Base-by-base conservation (phyloP, 2,888 invertebrate genomes). In the Caenorhabditis imperialis region DNA sequence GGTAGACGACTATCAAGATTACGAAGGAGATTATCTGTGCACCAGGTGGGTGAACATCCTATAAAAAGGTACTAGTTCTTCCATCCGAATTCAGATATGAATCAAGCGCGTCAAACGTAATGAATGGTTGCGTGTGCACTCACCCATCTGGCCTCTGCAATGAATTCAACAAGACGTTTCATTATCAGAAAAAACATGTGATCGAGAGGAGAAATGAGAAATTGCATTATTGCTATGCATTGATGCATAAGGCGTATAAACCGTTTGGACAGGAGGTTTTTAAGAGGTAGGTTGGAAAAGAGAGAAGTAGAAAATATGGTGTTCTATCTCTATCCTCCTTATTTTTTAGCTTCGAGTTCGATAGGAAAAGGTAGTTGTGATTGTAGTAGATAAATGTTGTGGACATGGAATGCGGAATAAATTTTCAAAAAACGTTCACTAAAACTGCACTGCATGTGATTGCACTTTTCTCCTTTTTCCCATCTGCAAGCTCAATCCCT, bases 91-190 rank as follows among this genome's bases (percentile, higher is more conserved):
- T 72, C 38, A 81, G 84, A 50, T 86, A 86, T 61, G 82, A 86
- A 69, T 85, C 87, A 6, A 81, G 84, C 10, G 54, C 77, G 4
- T 73, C 81, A 6, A 53, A 74, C 20, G 67, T 74, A 55, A 85
- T 87, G 74, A 84, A 86, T 70, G 87, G 87, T 22, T 87, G 87
- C 73, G 83, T 85, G 14, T 87, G 87, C 72, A 85, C 86, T 14
- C 69, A 78, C 50, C 85, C 85, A n/a, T 77, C 83, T 40, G 87
- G 87, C 25, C 50, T 51, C 16, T 87, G 87, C 63, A 87, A 87
- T 60, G 78, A 82, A 40, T 71, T 85, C 33, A 84, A 84, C 44
- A 69, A 77, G 35, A 84, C 84, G 25, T 62, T 80, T 45, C 72
- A 75, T 30, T 84, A 82, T 50, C 85, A 82, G 79, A 47, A 83